Percentiles rank a stretch among this genome's conserved stretches.
These are phyloP conservation scores for Ochropleura leucogaster DNA, from an alignment of 2,888 invertebrate genomes.

Conservation along the genomic window DNA sequence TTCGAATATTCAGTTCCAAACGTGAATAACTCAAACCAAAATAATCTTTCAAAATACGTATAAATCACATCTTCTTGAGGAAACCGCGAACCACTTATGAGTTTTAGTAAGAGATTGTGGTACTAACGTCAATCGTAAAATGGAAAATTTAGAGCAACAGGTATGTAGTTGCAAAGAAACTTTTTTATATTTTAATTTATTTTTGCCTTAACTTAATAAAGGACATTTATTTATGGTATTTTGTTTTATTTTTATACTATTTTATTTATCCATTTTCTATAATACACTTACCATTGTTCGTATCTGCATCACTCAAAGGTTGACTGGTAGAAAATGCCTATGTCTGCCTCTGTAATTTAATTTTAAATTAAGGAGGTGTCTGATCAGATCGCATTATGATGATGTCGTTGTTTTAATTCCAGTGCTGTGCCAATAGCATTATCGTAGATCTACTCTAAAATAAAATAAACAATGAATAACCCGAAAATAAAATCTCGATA, in stretches of 20 bases:
- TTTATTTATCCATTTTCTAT: no score
- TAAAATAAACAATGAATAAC: neutral
- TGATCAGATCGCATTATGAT: no score
- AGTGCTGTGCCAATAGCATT: no score
- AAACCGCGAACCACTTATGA: conserved; percentile 20
- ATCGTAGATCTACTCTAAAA: no score
- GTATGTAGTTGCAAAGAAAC: conserved; percentile 1
- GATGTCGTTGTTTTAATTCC: no score
- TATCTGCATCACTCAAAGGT: no score
- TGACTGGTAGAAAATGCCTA: no score
- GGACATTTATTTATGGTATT: no score
- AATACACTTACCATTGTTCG: no score
- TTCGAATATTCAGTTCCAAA: neutral
- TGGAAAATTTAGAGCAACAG: conserved; percentile 4
- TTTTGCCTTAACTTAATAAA: neutral
- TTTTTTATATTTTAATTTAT: neutral
- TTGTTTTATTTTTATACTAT: no score
- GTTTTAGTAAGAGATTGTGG: neutral
- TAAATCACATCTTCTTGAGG: conserved; percentile 1
- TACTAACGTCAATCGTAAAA: conserved; percentile 7
- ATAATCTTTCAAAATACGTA: neutral
- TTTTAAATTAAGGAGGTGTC: no score
- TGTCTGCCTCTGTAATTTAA: no score
- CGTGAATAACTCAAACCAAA: neutral
- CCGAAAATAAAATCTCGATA: neutral